Evolutionary conservation across 2,888 invertebrate species (phyloP), one percentile per base, ranked within the genome.

Genomic region (Blomia tropicalis): DNA sequence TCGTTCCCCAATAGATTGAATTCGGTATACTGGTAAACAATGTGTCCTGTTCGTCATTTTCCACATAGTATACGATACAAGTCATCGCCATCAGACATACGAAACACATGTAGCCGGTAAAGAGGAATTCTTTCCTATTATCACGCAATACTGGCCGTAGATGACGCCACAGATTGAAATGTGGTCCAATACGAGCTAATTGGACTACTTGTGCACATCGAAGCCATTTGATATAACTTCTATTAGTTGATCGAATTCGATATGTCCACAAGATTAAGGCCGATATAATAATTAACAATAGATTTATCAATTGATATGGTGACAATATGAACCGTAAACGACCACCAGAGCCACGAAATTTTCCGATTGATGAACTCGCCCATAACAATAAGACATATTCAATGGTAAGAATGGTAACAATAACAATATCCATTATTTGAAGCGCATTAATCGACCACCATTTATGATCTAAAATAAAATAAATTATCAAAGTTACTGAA

Each of bases 1-100:
- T 75, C 76, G 63, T 54, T 22, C 31, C 4, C 47, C 51, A 62
- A 36, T 53, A 62, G 1, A 59, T 5, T 25, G 44, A 29, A 11
- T 58, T 29, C 3, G 58, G 43, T 19, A 62, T 11, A 47, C 29
- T 58, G 23, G 30, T 58, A 32, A 62, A 62, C 3, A 11, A 5
- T 23, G 62, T 58, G 7, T 58, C 44, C 11, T 7, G 56, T 56
- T 56, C 1, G n/a, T 58, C 47, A 19, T 58, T 43, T 59, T 62
- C 62, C 25, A 58, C 19, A 27, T 30, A 62, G 36, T 62, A 62
- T 4, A 58, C 41, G 1, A 58, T 22, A 59, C 44, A 62, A 7
- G 62, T n/a, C 4, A 58, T 44, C 17, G 51, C 19, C 1, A 62
- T 17, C 22, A 62, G 14, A 3, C 31, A 32, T 7, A 62, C n/a